Percentiles rank a stretch among this genome's conserved stretches.
phyloP scores from a whole-genome alignment of 2,888 invertebrate species.

The Unio delphinus region DNA sequence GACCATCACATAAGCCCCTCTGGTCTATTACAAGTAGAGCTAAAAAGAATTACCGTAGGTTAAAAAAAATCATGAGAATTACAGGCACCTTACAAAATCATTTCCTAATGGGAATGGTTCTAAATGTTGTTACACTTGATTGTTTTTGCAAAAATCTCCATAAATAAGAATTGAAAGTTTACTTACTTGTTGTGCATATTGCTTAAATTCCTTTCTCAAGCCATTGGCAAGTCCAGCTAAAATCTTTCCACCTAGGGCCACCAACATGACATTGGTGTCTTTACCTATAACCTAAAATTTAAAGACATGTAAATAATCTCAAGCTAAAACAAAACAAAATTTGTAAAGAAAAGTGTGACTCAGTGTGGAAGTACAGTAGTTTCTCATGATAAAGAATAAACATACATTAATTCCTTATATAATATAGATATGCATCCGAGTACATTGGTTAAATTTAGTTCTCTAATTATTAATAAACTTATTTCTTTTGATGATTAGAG shows the following conservation, averaged over 20 bases:
- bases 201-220: slow-evolving; percentile 88
- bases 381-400: background rate
- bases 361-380: background rate
- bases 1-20: too few relatives aligned
- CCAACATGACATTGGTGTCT: slow-evolving; percentile 95
- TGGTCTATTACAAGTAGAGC: too few relatives aligned
- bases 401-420: background rate
- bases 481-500: too few relatives aligned
- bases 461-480: too few relatives aligned
- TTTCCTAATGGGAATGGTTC: too few relatives aligned
- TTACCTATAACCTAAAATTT: slow-evolving; percentile 85
- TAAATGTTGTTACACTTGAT: too few relatives aligned
- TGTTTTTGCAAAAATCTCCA: too few relatives aligned
- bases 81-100: too few relatives aligned
- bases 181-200: slow-evolving; percentile 78
- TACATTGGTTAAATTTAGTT: too few relatives aligned
- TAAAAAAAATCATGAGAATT: too few relatives aligned
- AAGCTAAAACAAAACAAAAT: background rate
- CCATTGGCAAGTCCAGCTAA: slow-evolving; percentile 87
- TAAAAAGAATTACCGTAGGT: too few relatives aligned
- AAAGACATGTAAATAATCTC: slow-evolving; percentile 7
- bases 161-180: background rate
- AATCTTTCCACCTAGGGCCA: slow-evolving; percentile 88
- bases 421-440: too few relatives aligned
- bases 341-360: background rate